These are phyloP conservation scores for Leptonema lineaticorne DNA, from an alignment of 1,140 invertebrate genomes.

Conservation along the genomic window DNA sequence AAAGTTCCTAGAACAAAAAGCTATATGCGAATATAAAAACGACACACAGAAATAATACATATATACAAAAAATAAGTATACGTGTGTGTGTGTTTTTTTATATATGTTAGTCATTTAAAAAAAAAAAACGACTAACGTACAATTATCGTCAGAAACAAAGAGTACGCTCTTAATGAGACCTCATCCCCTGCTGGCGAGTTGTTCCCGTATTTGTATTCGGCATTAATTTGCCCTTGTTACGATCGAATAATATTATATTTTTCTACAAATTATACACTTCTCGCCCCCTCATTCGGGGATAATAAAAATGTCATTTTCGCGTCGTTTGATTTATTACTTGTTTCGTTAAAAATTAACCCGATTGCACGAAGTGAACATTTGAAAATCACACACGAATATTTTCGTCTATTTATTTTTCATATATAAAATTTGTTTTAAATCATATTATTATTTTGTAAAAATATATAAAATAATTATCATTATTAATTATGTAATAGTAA, in stretches of 20 bases:
- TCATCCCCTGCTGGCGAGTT: neutral
- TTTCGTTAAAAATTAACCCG: neutral
- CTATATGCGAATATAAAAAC: neutral
- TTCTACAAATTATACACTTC: neutral
- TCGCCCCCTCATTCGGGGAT: neutral
- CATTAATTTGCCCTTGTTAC: conserved; percentile 1
- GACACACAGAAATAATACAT: neutral
- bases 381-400: neutral
- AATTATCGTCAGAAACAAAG: neutral
- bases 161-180: neutral
- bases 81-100: no score
- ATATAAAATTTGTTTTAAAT: neutral
- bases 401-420: neutral
- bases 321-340: conserved; percentile 1
- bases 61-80: neutral
- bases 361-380: neutral
- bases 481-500: no score
- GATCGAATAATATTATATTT: neutral
- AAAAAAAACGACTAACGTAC: neutral
- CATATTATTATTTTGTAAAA: neutral
- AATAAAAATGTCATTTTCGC: neutral
- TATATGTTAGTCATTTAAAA: no score
- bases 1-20: no score
- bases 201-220: neutral
- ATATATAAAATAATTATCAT: no score